Conservation (phyloP, 2,888 invertebrate genomes). For the Cheiracanthium punctorium region DNA sequence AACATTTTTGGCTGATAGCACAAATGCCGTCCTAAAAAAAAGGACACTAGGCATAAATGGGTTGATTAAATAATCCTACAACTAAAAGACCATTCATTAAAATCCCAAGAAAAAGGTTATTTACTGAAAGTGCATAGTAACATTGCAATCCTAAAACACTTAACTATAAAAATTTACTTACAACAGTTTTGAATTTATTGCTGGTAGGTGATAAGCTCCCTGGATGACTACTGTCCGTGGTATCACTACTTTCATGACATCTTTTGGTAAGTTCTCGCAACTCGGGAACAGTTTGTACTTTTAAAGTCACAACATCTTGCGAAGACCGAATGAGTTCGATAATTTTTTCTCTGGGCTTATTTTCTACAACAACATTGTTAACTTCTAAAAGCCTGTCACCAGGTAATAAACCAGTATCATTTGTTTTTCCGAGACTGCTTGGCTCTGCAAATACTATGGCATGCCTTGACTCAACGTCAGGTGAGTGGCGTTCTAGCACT, state of each 20-base stretch:
- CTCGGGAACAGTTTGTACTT: conserved; percentile 96
- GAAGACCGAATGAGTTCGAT: conserved; percentile 94
- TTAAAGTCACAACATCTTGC: conserved; percentile 87
- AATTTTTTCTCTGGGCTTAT: conserved; percentile 90
- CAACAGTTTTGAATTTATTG: conserved; percentile 73
- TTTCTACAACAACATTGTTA: conserved; percentile 89
- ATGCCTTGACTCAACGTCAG: conserved; percentile 79
- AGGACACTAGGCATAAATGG: no score
- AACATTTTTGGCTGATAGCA: no score
- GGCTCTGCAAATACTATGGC: conserved; percentile 94
- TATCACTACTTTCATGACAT: conserved; percentile 78
- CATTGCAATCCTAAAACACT: neutral
- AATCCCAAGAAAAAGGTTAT: no score
- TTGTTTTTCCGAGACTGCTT: conserved; percentile 83
- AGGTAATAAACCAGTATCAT: conserved; percentile 90
- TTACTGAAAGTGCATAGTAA: neutral
- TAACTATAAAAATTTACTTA: conserved; percentile 16
- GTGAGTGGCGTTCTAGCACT: conserved; percentile 79
- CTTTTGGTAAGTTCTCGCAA: conserved; percentile 91
- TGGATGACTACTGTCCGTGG: conserved; percentile 76
- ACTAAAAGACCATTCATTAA: no score
- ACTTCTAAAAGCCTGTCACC: conserved; percentile 95
- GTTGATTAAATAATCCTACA: no score
- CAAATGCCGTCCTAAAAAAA: no score
- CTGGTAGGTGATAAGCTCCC: conserved; percentile 90